phyloP scores from a whole-genome alignment of 2,888 invertebrate genomes.

The Drosophila falleni region DNA sequence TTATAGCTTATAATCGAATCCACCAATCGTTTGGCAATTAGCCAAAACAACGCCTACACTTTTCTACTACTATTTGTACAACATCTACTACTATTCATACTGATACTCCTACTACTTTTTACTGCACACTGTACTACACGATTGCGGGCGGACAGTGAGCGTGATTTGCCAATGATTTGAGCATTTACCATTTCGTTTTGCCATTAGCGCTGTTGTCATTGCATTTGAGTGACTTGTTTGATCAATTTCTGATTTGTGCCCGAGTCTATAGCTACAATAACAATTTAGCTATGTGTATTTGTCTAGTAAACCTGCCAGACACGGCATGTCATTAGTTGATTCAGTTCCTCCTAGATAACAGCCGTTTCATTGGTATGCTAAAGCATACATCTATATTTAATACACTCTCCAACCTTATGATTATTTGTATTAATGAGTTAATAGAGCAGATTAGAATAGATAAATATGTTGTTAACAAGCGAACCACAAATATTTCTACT shows the following conservation, averaged over 20 bases:
- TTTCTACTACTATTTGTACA: neutral
- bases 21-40: constrained; percentile 5
- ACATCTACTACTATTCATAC: constrained; percentile 2
- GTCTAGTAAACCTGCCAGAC: constrained; percentile 8
- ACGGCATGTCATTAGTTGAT: constrained; percentile 39
- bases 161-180: constrained; percentile 41
- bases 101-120: neutral
- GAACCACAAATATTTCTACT: neutral
- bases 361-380: neutral
- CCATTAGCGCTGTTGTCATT: constrained; percentile 67
- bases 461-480: neutral
- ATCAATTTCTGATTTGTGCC: constrained; percentile 71
- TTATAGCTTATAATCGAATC: neutral
- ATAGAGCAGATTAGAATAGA: neutral
- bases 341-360: constrained; percentile 4
- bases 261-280: constrained; percentile 17
- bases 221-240: constrained; percentile 75
- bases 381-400: neutral
- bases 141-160: constrained; percentile 13
- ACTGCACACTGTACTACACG: constrained; percentile 6
- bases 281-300: constrained; percentile 32
- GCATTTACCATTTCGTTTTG: constrained; percentile 32
- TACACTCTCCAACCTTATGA: neutral
- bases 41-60: neutral
- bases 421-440: neutral